Base-by-base conservation (phyloP, 1,140 invertebrate genomes). In the Tetramorium parvispinum region DNA sequence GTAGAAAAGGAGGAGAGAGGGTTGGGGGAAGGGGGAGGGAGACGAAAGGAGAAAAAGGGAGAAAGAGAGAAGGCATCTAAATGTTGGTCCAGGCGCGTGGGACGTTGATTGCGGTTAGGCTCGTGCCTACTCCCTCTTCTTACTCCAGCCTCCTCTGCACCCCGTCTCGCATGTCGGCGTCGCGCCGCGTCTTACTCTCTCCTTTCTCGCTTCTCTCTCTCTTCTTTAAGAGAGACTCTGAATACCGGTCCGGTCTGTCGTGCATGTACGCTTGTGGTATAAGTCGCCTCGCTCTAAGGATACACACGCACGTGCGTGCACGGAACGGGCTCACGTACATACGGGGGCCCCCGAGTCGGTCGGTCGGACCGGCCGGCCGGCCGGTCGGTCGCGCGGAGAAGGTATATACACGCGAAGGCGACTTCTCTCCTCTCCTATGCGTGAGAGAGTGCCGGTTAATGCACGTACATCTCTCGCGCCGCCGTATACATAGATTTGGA, bases 81-180 rank as follows among this genome's bases (percentile, higher is more conserved):
- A 93, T 88, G 92, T 93, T 93, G 93, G 90, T 90, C 91, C 91
- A 88, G 82, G 85, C 91, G 94, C 94, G 93, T 94, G 93, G 94
- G 94, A 93, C 87, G 93, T 90, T 93, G 93, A 87, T 92, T 94
- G 93, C 93, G 93, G 93, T 94, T 94, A 94, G 94, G 94, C 94
- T 94, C 94, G 93, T 94, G 93, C 94, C 93, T 93, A 91, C 91
- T 92, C 92, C 92, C 92, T 89, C 91, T 73, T 87, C 88, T 73
- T 68, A 46, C 40, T 13, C 21, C 40, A 40, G 11, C 66, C 53
- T 49, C 40, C 79, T 70, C 49, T 78, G 32, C 68, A 46, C 70
- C 78, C 68, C 79, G 10, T 40, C 85, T 70, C 43, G 65, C 40
- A 46, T 53, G 32, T 68, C 73, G 65, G 32, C 46, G 75, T 79